Conservation (phyloP, 2,113 vertebrate genomes). For the Haplochromis burtoni region DNA sequence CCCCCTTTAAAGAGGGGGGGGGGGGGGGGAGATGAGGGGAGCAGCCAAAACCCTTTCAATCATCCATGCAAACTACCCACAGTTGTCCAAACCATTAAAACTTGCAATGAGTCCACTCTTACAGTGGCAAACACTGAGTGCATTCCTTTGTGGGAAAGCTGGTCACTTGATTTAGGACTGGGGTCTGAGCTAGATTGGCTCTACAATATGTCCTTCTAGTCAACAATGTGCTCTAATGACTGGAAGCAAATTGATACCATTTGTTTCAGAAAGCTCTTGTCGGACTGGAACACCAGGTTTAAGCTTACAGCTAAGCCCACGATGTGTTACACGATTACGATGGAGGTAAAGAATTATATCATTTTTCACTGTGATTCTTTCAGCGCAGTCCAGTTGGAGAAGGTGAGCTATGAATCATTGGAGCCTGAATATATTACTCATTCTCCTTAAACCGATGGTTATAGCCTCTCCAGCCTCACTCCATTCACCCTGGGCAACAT, state of each 20-base stretch:
- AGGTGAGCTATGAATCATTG: constrained; percentile 11
- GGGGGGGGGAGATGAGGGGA: not conserved
- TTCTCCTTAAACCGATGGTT: not conserved
- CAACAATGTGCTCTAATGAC: constrained; percentile 18
- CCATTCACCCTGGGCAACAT: not conserved
- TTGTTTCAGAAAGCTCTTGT: constrained; percentile 6
- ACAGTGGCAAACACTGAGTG: not conserved
- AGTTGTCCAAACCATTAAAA: constrained; percentile 22
- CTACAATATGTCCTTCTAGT: constrained; percentile 10
- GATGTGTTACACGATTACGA: constrained; percentile 7
- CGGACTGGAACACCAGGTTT: not conserved
- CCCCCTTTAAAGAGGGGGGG: not conserved
- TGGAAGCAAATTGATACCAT: constrained; percentile 33
- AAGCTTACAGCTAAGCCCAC: constrained; percentile 2
- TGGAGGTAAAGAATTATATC: constrained; percentile 12
- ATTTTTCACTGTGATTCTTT: constrained; percentile 27
- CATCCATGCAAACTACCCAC: constrained; percentile 8
- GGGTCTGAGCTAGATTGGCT: not conserved
- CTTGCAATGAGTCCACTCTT: not conserved
- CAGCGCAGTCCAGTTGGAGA: not conserved
- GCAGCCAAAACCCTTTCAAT: constrained; percentile 14
- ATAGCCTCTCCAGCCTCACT: not conserved
- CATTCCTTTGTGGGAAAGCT: not conserved
- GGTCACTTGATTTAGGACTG: constrained; percentile 11
- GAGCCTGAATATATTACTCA: constrained; percentile 10